phyloP scores from a whole-genome alignment of 1,140 invertebrate species.

The Dinoponera quadriceps region DNA sequence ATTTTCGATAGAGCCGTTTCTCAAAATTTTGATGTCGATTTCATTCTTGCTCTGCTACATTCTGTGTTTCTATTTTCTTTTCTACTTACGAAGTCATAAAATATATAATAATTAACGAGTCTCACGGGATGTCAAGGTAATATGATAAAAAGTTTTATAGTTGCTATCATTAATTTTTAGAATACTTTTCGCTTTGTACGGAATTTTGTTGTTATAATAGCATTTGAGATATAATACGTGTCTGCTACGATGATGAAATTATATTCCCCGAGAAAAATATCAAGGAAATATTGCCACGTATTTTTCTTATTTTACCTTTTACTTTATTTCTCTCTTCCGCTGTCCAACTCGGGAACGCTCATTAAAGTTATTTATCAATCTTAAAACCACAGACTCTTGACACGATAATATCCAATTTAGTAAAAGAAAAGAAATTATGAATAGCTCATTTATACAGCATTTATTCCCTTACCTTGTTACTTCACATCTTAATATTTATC shows the following conservation, averaged over 20 bases:
- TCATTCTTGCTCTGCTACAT: not conserved
- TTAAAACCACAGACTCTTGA: not conserved
- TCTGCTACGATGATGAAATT: constrained; percentile 21
- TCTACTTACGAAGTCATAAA: not conserved
- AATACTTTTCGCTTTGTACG: not conserved
- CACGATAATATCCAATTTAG: not conserved
- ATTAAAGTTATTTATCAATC: constrained; percentile 40
- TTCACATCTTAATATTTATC: not conserved
- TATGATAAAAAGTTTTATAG: constrained; percentile 2
- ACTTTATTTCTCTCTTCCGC: not conserved
- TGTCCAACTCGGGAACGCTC: not conserved
- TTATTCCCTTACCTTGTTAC: not conserved
- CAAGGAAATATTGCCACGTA: constrained; percentile 7
- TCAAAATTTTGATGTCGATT: not conserved
- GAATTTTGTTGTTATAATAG: not conserved
- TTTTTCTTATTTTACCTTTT: constrained; percentile 33
- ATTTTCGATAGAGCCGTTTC: not conserved
- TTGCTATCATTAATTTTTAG: not conserved
- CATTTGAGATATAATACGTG: not conserved
- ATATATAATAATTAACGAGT: not conserved
- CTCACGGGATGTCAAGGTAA: not conserved
- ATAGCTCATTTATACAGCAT: not conserved
- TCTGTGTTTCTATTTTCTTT: not conserved
- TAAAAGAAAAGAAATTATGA: not conserved
- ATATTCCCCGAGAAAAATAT: not conserved